Percentiles rank a stretch among this genome's conserved stretches.
phyloP scores from a whole-genome alignment of 2,113 vertebrate genomes.

The Plotosus lineatus region DNA sequence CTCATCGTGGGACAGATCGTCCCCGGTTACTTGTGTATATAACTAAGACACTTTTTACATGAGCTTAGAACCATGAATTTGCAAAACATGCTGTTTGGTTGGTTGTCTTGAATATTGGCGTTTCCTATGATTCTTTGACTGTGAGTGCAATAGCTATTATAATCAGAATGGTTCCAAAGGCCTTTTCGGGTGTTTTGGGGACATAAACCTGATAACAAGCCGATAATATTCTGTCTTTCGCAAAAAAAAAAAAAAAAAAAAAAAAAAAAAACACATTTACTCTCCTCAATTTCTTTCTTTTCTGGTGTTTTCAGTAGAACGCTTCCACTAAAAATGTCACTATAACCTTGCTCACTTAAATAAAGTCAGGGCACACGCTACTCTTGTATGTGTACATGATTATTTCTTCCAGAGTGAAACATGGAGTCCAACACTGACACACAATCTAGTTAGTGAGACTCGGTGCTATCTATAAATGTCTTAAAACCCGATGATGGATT shows the following conservation, averaged over 20 bases:
- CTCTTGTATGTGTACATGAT: constrained; percentile 11
- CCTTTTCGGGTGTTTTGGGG: constrained; percentile 9
- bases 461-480: neutral
- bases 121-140: constrained; percentile 45
- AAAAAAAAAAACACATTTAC: constrained; percentile 35
- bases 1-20: constrained; percentile 30
- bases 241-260: constrained; percentile 31
- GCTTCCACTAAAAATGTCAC: constrained; percentile 15
- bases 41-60: constrained; percentile 36
- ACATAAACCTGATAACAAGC: constrained; percentile 27
- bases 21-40: constrained; percentile 14
- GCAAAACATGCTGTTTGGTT: constrained; percentile 32
- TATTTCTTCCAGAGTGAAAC: neutral
- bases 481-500: neutral
- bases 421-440: no score
- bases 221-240: constrained; percentile 52
- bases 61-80: constrained; percentile 33
- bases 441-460: neutral
- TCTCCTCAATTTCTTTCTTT: constrained; percentile 40
- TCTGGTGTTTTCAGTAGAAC: constrained; percentile 43
- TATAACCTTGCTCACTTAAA: constrained; percentile 42
- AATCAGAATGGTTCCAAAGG: constrained; percentile 34
- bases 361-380: constrained; percentile 22
- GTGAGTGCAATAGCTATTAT: constrained; percentile 46
- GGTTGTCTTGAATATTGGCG: constrained; percentile 37